A percentile compares a stretch with the other conserved stretches of the same genome.
These are phyloP conservation scores for Dunckerocampus dactyliophorus DNA, from an alignment of 2,113 vertebrate genomes.

Conservation along the genomic window DNA sequence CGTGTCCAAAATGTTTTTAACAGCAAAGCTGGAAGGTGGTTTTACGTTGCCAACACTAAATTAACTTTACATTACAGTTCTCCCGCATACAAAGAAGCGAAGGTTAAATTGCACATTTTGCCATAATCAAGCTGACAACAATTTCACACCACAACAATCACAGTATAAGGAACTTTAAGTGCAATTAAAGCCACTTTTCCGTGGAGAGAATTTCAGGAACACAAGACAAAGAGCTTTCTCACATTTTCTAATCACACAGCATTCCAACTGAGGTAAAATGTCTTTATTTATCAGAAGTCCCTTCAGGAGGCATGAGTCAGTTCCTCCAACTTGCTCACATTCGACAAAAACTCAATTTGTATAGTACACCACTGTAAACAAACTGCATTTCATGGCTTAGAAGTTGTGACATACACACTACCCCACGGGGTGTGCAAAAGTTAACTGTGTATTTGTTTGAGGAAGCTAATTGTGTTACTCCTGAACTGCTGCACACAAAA, in stretches of 20 bases:
- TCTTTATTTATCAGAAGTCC: constrained; percentile 47
- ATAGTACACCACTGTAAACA: too few species aligned
- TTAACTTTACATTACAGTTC: constrained; percentile 18
- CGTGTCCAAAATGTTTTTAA: too few species aligned
- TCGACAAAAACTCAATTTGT: constrained; percentile 21
- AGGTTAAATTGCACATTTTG: constrained; percentile 50
- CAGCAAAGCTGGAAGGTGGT: too few species aligned
- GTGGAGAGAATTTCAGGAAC: constrained; percentile 57
- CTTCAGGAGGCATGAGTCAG: constrained; percentile 40
- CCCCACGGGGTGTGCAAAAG: too few species aligned
- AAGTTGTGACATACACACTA: too few species aligned
- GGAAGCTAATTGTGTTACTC: too few species aligned
- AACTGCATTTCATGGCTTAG: neutral
- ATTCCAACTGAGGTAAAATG: constrained; percentile 46
- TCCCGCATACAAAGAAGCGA: constrained; percentile 8
- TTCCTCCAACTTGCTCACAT: constrained; percentile 37
- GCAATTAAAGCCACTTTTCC: constrained; percentile 67
- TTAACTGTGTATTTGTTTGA: too few species aligned
- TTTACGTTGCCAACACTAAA: neutral
- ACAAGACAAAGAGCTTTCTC: constrained; percentile 43
- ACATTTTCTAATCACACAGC: constrained; percentile 48
- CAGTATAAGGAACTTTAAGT: constrained; percentile 71
- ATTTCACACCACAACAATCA: constrained; percentile 74
- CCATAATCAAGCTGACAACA: constrained; percentile 62
- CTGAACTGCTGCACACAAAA: too few species aligned